These are phyloP conservation scores for Lates japonicus DNA, from an alignment of 2,797 vertebrate genomes.

Conservation along the genomic window DNA sequence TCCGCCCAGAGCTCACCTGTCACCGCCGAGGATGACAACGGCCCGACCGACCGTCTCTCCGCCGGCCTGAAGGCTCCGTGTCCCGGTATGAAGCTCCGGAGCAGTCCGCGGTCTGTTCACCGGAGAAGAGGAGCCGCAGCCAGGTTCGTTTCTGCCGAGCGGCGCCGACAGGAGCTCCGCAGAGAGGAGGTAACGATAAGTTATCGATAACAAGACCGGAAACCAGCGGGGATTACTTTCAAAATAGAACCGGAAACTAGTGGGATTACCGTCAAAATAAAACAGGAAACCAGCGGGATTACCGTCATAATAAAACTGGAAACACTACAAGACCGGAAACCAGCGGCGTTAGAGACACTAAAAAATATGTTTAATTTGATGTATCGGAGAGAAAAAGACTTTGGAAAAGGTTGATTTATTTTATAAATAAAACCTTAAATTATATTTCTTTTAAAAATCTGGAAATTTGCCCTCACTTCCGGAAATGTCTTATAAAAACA, in stretches of 20 bases:
- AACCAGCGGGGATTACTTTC: background rate
- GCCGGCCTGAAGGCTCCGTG: background rate
- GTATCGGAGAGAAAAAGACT: no score
- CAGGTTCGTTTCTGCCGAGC: background rate
- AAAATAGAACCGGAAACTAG: background rate
- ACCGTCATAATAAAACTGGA: no score
- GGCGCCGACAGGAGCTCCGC: background rate
- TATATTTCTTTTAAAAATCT: no score
- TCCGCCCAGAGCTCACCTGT: background rate
- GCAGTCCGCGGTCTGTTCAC: background rate
- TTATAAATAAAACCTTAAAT: no score
- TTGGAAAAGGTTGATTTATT: no score
- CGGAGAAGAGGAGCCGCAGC: background rate
- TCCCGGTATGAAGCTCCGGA: background rate
- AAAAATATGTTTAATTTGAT: background rate
- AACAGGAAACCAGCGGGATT: no score
- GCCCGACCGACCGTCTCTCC: background rate
- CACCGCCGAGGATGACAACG: background rate
- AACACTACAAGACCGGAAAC: no score
- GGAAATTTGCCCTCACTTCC: no score
- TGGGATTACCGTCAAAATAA: no score
- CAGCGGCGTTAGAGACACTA: no score
- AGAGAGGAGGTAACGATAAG: background rate
- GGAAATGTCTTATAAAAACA: background rate
- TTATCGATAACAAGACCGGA: background rate